These are phyloP conservation scores for Cyanoramphus novaezelandiae DNA, from an alignment of 2,113 vertebrate species.

Conservation along the genomic window DNA sequence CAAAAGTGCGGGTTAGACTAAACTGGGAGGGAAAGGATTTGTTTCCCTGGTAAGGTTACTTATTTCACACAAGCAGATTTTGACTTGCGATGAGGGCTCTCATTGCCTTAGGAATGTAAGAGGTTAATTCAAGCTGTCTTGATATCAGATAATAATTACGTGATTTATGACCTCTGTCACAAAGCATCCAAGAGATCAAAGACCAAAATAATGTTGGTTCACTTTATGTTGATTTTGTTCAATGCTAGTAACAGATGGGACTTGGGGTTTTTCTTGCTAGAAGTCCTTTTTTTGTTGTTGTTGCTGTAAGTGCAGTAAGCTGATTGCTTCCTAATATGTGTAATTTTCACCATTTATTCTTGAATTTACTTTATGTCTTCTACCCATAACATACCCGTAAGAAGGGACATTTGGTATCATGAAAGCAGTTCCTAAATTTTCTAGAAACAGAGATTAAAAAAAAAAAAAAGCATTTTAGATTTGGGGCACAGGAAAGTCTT, in stretches of 20 bases:
- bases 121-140: slow-evolving; percentile 49
- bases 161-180: slow-evolving; percentile 55
- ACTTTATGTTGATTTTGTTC: slow-evolving; percentile 40
- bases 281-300: neutral
- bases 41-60: neutral
- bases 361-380: neutral
- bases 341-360: neutral
- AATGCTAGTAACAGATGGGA: slow-evolving; percentile 21
- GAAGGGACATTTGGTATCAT: neutral
- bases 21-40: neutral
- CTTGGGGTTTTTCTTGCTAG: neutral
- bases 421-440: neutral
- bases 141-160: slow-evolving; percentile 42
- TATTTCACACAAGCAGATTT: slow-evolving; percentile 2
- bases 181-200: slow-evolving; percentile 55
- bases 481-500: neutral
- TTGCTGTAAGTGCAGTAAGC: neutral
- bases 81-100: neutral
- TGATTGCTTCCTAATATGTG: neutral
- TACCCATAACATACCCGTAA: neutral
- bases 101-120: slow-evolving; percentile 34
- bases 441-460: neutral
- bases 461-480: neutral
- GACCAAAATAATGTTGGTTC: slow-evolving; percentile 35
- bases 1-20: neutral